A percentile compares a stretch with the other conserved stretches of the same genome.
These are phyloP conservation scores for Sternotherus odoratus DNA, from an alignment of 2,797 vertebrate genomes.

Conservation along the genomic window DNA sequence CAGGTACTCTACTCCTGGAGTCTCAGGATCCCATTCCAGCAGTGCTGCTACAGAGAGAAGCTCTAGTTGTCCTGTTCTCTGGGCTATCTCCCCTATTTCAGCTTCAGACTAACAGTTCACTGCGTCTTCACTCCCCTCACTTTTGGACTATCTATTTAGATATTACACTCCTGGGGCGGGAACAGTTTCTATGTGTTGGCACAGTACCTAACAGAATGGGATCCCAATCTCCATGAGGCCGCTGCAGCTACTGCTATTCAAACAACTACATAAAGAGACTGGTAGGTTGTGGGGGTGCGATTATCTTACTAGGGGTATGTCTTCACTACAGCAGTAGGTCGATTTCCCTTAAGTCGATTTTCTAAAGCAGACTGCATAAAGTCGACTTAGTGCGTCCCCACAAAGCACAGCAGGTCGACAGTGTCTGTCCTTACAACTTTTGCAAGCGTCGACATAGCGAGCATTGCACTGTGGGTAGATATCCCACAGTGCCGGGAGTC, in stretches of 20 bases:
- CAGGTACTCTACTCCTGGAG: fast-evolving
- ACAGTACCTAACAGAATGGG: neutral
- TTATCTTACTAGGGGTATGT: no score
- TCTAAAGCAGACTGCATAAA: no score
- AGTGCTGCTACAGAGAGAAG: fast-evolving
- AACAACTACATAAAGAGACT: fast-evolving
- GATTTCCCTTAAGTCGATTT: no score
- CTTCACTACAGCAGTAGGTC: no score
- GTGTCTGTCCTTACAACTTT: no score
- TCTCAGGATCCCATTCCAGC: fast-evolving
- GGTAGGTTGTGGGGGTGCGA: neutral
- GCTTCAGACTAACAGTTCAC: fast-evolving
- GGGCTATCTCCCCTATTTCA: fast-evolving
- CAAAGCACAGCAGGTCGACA: no score
- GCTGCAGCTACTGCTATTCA: fast-evolving
- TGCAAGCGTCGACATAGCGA: no score
- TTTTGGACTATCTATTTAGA: neutral
- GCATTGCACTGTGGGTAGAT: no score
- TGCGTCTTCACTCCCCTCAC: neutral
- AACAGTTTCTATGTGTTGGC: neutral
- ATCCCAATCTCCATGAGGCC: neutral
- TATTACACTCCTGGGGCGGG: neutral
- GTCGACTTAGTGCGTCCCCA: no score
- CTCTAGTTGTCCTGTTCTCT: fast-evolving
- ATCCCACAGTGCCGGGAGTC: no score